Percentiles rank a stretch among this genome's conserved stretches.
phyloP scores from a whole-genome alignment of 2,888 invertebrate species.

The Brachypterus glaber region DNA sequence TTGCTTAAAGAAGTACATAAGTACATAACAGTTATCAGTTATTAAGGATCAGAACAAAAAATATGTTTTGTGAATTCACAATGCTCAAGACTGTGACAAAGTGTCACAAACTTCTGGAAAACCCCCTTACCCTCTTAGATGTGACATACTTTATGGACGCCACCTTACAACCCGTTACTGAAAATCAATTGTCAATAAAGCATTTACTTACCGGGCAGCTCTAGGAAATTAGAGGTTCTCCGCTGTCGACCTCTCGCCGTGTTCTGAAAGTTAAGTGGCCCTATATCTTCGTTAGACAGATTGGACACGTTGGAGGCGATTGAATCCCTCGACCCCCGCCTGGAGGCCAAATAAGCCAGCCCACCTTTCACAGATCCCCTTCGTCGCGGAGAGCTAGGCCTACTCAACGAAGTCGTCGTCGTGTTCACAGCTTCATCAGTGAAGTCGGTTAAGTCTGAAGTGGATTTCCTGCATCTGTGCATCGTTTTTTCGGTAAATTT shows the following conservation, averaged over 20 bases:
- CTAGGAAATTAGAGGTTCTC: constrained; percentile 77
- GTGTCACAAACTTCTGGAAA: no score
- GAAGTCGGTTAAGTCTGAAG: constrained; percentile 63
- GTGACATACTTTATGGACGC: no score
- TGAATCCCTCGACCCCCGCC: constrained; percentile 64
- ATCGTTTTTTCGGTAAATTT: constrained; percentile 38
- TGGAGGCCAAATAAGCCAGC: constrained; percentile 72
- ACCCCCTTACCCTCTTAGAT: no score
- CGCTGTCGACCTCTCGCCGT: constrained; percentile 69
- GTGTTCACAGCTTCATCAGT: constrained; percentile 47
- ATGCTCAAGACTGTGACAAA: no score
- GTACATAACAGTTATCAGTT: no score
- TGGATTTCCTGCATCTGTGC: constrained; percentile 55
- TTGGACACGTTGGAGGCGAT: constrained; percentile 57
- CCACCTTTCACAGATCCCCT: constrained; percentile 61
- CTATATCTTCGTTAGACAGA: constrained; percentile 71
- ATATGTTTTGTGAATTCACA: no score
- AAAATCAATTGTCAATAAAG: constrained; percentile 5
- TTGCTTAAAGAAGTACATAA: no score
- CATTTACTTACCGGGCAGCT: constrained; percentile 70
- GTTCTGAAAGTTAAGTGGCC: constrained; percentile 69
- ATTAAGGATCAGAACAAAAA: no score
- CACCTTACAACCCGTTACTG: no score
- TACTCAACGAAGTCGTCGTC: constrained; percentile 50
- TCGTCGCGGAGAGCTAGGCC: constrained; percentile 57